A percentile compares a stretch with the other conserved stretches of the same genome.
Evolutionary conservation across 1,140 invertebrate genomes (phyloP).

Genomic region (Lordiphosa clarofinis): DNA sequence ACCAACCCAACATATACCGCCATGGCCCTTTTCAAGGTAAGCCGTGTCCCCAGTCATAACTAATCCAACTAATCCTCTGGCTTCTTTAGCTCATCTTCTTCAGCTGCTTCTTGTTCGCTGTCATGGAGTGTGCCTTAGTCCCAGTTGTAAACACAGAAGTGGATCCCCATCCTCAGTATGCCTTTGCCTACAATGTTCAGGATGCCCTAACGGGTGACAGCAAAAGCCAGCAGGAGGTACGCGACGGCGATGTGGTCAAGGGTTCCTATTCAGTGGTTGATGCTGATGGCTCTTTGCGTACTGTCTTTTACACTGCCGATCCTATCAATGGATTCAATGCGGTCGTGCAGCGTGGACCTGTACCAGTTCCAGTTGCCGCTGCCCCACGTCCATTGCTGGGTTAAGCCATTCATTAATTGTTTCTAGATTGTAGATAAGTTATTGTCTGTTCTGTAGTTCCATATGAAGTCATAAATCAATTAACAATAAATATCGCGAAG

Average conservation of each 20-base stretch:
- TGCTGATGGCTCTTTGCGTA: slow-evolving; percentile 82
- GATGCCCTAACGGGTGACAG: slow-evolving; percentile 83
- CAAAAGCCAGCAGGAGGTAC: slow-evolving; percentile 83
- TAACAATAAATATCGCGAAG: slow-evolving; percentile 41
- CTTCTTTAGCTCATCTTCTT: slow-evolving; percentile 41
- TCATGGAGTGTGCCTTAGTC: slow-evolving; percentile 54
- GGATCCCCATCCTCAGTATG: slow-evolving; percentile 83
- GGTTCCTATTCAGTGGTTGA: slow-evolving; percentile 83
- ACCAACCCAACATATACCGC: slow-evolving; percentile 8
- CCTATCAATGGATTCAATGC: slow-evolving; percentile 84
- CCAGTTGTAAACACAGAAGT: slow-evolving; percentile 80
- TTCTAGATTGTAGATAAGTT: slow-evolving; percentile 63
- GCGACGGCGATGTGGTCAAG: slow-evolving; percentile 83
- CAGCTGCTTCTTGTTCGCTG: slow-evolving; percentile 52
- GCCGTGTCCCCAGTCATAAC: too few species aligned
- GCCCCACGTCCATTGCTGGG: slow-evolving; percentile 51
- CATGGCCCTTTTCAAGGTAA: slow-evolving; percentile 72
- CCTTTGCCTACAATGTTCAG: slow-evolving; percentile 83
- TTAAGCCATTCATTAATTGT: slow-evolving; percentile 16
- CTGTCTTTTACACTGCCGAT: slow-evolving; percentile 82
- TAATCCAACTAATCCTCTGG: not conserved
- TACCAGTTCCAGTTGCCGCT: slow-evolving; percentile 33
- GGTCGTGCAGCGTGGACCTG: slow-evolving; percentile 80
- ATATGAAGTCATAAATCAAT: slow-evolving; percentile 43
- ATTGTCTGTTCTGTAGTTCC: slow-evolving; percentile 33